Conservation (phyloP, 2,113 vertebrate species). For the Etheostoma cragini region DNA sequence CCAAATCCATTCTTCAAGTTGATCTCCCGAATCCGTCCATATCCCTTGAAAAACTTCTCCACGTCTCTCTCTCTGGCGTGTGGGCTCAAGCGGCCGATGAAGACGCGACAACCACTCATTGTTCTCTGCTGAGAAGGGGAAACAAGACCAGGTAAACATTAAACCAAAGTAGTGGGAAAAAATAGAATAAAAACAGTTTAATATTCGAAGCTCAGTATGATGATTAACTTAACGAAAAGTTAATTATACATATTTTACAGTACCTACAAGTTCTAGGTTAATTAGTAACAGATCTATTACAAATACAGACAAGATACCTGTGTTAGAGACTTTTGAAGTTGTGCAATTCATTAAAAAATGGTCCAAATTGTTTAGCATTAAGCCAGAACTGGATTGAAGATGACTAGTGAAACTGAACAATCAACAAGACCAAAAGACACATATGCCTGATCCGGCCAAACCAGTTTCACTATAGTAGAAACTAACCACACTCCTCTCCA, state of each 20-base stretch:
- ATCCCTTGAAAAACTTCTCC: constrained; percentile 96
- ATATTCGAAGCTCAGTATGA: not conserved
- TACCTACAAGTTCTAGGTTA: not conserved
- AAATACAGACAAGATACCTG: not conserved
- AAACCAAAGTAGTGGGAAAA: not conserved
- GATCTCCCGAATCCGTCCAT: constrained; percentile 92
- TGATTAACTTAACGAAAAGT: not conserved
- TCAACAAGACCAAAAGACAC: not conserved
- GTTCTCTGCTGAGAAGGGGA: constrained; percentile 31
- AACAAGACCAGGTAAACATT: not conserved
- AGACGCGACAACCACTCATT: constrained; percentile 93
- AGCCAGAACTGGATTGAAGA: not conserved
- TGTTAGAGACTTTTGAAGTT: not conserved
- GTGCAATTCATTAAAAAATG: not conserved
- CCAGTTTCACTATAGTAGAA: constrained; percentile 9
- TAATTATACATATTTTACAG: not conserved
- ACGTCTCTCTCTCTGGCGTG: constrained; percentile 92
- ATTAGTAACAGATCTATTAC: not conserved
- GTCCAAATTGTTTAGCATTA: not conserved
- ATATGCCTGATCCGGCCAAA: not conserved
- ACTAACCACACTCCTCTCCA: too few relatives aligned
- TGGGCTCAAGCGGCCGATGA: constrained; percentile 93
- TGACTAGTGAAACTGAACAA: not conserved
- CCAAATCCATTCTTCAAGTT: constrained; percentile 95
- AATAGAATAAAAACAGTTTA: not conserved